phyloP scores from a whole-genome alignment of 1,140 invertebrate genomes.

The Pantala flavescens region DNA sequence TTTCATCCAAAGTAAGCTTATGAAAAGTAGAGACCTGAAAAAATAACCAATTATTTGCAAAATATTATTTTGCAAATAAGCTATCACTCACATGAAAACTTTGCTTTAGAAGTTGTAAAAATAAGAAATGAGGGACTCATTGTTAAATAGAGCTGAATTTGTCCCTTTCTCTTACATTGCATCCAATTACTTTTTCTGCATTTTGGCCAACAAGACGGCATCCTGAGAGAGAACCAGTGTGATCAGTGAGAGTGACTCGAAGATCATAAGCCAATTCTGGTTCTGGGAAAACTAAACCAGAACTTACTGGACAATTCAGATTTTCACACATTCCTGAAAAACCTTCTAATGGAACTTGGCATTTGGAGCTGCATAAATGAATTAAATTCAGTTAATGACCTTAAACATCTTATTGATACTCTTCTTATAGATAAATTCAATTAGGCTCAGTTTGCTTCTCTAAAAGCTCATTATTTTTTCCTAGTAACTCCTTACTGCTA shows the following conservation, averaged over 20 bases:
- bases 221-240: conserved; percentile 40
- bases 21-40: not conserved
- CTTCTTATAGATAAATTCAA: too few species aligned
- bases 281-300: conserved; percentile 22
- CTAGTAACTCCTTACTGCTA: too few species aligned
- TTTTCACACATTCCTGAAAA: conserved; percentile 28
- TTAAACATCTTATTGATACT: too few species aligned
- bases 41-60: not conserved
- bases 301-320: conserved; percentile 27
- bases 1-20: not conserved
- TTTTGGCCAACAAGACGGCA: conserved; percentile 34
- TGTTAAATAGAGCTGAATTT: too few species aligned
- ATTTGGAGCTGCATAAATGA: conserved; percentile 21
- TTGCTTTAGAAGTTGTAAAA: too few species aligned
- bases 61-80: too few species aligned
- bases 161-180: conserved; percentile 26
- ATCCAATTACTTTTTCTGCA: conserved; percentile 35
- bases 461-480: too few species aligned
- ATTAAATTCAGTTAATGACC: too few species aligned
- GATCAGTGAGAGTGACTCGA: conserved; percentile 38
- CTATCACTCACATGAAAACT: too few species aligned
- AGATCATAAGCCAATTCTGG: conserved; percentile 37
- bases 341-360: conserved; percentile 22
- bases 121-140: too few species aligned
- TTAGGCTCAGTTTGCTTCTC: too few species aligned